Base-by-base conservation (phyloP, 1,140 invertebrate species). In the Drosophila ercepeae region DNA sequence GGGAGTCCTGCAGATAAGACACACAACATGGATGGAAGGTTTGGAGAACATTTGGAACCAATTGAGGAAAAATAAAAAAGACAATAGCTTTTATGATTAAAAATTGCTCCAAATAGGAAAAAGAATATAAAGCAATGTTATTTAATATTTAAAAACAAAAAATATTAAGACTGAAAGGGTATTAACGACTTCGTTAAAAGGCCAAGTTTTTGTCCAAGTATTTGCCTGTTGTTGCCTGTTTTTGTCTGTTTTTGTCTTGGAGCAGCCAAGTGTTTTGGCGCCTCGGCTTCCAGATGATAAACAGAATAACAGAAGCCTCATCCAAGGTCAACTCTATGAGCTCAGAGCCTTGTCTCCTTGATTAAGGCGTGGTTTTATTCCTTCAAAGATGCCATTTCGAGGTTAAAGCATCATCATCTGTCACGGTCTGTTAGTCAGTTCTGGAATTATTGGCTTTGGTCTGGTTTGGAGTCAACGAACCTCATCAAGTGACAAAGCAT, bases 281-380 rank as follows among this genome's bases (percentile, higher is more conserved):
- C 60, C 60, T 61, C n/a, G n/a, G n/a, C 57, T 39, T 61, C n/a
- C 60, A 27, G 19, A 39, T 61, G 55, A 64, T 60, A 60, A 63
- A 63, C 60, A 64, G 29, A 23, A 42, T 48, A 71, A 71, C 75
- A 68, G n/a, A 44, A 72, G 57, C 54, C 61, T 65, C 60, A 54
- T 46, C 32, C 81, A 84, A 84, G 81, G 81, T 86, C 82, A 81
- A 41, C 64, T 36, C 55, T 19, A 13, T 32, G 16, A 29, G 19
- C 45, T 13, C 25, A 44, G 6, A 7, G 11, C 32, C 23, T 16
- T 6, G 2, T 8, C 41, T 25, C 27, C 6, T 16, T n/a, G 19
- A 14, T 48, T 21, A 1, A 14, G 21, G 2, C 21, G 2, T 2
- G 2, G 21, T 21, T 21, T 29, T 48, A 29, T 29, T 16, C 16